Percentiles rank a stretch among this genome's conserved stretches.
Evolutionary conservation across 2,888 invertebrate genomes (phyloP).

Genomic region (Zelleria hepariella): DNA sequence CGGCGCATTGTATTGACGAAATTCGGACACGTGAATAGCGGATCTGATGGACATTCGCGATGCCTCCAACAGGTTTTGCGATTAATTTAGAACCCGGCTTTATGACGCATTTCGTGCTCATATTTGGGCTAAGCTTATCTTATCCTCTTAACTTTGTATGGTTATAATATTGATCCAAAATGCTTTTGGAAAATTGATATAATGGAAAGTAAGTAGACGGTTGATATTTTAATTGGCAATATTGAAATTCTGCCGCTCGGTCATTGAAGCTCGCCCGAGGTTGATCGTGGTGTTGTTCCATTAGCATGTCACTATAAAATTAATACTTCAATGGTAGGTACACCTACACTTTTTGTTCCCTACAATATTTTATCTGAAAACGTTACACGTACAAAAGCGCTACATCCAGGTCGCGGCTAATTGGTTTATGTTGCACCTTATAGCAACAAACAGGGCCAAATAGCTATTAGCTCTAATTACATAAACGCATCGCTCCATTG

Average conservation of each 20-base stretch:
- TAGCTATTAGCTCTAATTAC: conserved; percentile 25
- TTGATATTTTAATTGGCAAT: not conserved
- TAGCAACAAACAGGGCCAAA: conserved; percentile 30
- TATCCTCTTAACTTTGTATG: no score
- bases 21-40: conserved; percentile 57
- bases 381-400: conserved; percentile 52
- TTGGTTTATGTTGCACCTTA: conserved; percentile 35
- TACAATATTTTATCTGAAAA: conserved; percentile 37
- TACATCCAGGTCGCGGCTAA: conserved; percentile 36
- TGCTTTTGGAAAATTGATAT: not conserved
- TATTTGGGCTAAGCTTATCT: no score
- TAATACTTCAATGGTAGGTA: no score
- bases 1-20: conserved; percentile 54
- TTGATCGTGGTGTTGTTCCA: conserved; percentile 21
- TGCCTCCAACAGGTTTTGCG: conserved; percentile 29
- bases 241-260: not conserved
- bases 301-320: conserved; percentile 53
- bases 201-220: not conserved
- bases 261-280: not conserved
- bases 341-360: conserved; percentile 48
- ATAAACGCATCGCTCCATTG: conserved; percentile 3
- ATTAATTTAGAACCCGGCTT: conserved; percentile 12
- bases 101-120: conserved; percentile 8
- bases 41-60: conserved; percentile 32
- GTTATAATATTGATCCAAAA: not conserved